These are phyloP conservation scores for Malurus cyaneus DNA, from an alignment of 2,113 vertebrate species.

Conservation along the genomic window DNA sequence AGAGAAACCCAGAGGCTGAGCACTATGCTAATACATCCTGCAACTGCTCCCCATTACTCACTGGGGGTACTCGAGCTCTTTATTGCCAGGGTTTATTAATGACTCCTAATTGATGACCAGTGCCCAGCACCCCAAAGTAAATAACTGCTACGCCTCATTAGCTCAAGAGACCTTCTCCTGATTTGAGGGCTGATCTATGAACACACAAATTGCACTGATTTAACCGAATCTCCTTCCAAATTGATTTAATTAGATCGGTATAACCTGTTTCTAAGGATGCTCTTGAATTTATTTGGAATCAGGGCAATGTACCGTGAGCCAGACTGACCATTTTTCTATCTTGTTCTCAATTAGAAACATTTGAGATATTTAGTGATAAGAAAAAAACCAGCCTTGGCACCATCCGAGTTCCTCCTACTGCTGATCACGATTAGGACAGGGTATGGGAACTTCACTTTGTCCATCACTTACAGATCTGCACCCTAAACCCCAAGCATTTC, in stretches of 20 bases:
- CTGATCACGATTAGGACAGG: not conserved
- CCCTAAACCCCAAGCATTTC: not conserved
- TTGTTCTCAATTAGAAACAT: constrained; percentile 27
- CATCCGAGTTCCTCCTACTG: not conserved
- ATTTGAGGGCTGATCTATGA: constrained; percentile 52
- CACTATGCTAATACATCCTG: constrained; percentile 35
- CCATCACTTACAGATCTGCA: not conserved
- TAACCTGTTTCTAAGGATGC: constrained; percentile 32
- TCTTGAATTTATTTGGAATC: constrained; percentile 48
- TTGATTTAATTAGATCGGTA: constrained; percentile 39
- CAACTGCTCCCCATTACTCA: constrained; percentile 60
- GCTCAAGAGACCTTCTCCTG: constrained; percentile 45
- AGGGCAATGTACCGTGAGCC: not conserved
- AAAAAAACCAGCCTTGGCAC: not conserved
- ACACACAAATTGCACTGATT: constrained; percentile 53
- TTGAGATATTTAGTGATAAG: constrained; percentile 31
- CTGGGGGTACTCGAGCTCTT: constrained; percentile 36
- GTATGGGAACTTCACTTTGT: not conserved
- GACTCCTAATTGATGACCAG: constrained; percentile 52
- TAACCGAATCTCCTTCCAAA: constrained; percentile 41
- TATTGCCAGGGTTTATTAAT: constrained; percentile 63
- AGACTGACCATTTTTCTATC: constrained; percentile 3
- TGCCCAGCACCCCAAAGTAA: constrained; percentile 61
- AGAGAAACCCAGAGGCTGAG: constrained; percentile 47
- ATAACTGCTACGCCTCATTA: constrained; percentile 62